phyloP scores from a whole-genome alignment of 1,140 invertebrate genomes.

The Drosophila dunni region DNA sequence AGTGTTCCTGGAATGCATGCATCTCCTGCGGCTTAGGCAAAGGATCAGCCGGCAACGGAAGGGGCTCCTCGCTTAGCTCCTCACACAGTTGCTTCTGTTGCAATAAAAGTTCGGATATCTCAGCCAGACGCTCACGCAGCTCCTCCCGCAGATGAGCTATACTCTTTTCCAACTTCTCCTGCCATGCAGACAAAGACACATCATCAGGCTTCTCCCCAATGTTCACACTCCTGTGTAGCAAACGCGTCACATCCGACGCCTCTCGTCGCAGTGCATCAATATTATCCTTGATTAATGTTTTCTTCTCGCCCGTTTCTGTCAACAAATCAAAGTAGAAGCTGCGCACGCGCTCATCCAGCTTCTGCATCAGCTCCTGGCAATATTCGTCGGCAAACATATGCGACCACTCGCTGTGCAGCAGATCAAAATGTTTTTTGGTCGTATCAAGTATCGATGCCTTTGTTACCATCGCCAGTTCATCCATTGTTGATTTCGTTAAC shows the following conservation, averaged over 20 bases:
- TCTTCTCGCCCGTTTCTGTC: conserved; percentile 59
- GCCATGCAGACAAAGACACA: conserved; percentile 55
- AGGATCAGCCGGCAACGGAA: conserved; percentile 56
- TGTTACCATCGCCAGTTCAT: not conserved
- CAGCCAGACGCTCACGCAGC: conserved; percentile 47
- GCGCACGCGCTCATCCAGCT: conserved; percentile 56
- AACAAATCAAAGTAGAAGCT: conserved; percentile 63
- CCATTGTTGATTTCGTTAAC: not conserved
- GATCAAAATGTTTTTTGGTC: conserved; percentile 57
- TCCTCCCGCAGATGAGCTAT: conserved; percentile 55
- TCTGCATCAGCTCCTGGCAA: conserved; percentile 53
- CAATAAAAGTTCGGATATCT: conserved; percentile 60
- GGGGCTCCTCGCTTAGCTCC: conserved; percentile 59
- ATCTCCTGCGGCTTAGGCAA: conserved; percentile 62
- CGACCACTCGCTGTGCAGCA: conserved; percentile 57
- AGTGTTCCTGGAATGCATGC: conserved; percentile 48
- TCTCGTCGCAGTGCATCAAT: conserved; percentile 48
- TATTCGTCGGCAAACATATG: conserved; percentile 60
- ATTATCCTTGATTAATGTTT: conserved; percentile 29
- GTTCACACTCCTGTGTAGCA: conserved; percentile 47
- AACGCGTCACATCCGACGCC: conserved; percentile 38
- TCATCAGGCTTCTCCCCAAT: conserved; percentile 36
- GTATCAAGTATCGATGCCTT: conserved; percentile 46
- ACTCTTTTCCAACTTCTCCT: conserved; percentile 56
- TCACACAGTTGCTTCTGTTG: conserved; percentile 69